Conservation (phyloP, 2,113 vertebrate genomes). For the Pica pica region DNA sequence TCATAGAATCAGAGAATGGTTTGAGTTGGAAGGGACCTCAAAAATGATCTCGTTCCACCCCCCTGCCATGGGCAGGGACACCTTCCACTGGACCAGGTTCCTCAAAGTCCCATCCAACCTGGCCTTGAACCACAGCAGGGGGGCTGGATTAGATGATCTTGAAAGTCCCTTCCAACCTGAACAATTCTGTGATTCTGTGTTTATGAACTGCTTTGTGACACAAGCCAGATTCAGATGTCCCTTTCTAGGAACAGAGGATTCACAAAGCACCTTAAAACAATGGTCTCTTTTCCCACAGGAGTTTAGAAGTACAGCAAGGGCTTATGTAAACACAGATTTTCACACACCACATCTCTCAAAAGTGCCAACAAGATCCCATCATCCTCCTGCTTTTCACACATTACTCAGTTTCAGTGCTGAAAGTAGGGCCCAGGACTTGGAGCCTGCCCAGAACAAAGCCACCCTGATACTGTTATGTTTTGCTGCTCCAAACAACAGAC, state of each 20-base stretch:
- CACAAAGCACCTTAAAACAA: neutral
- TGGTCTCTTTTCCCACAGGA: neutral
- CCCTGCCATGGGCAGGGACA: neutral
- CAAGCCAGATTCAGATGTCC: neutral
- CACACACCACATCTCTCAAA: neutral
- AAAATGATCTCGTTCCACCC: neutral
- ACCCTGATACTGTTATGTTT: neutral
- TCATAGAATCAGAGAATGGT: neutral
- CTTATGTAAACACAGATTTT: neutral
- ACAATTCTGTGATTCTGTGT: neutral
- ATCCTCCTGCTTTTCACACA: neutral
- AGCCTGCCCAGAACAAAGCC: constrained; percentile 4
- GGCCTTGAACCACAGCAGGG: neutral
- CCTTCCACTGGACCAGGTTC: neutral
- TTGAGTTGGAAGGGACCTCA: neutral
- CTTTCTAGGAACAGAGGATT: neutral
- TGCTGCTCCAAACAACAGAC: neutral
- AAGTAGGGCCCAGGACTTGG: neutral
- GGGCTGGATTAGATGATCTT: neutral
- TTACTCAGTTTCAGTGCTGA: neutral
- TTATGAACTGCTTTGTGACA: neutral
- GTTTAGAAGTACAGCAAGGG: neutral
- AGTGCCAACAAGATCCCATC: neutral
- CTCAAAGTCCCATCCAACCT: neutral
- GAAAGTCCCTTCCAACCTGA: neutral